Evolutionary conservation across 2,113 vertebrate genomes (phyloP).

Genomic region (Alectura lathami): DNA sequence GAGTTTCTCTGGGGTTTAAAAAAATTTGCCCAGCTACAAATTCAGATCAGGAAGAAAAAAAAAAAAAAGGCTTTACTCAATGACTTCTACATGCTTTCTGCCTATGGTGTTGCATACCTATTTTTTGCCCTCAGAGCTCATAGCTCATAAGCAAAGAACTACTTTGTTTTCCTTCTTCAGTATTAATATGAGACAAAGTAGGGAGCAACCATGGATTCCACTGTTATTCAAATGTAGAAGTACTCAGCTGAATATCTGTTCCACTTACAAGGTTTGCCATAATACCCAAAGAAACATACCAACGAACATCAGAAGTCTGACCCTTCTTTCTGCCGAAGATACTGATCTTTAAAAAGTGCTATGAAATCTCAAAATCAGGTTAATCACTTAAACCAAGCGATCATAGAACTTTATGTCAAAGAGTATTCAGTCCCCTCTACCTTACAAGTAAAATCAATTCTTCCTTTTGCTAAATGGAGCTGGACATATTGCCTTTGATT

Average conservation of each 20-base stretch:
- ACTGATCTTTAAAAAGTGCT: background rate
- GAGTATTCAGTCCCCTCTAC: background rate
- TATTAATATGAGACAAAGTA: background rate
- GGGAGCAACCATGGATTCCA: background rate
- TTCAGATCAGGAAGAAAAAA: background rate
- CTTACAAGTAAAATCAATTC: background rate
- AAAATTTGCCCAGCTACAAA: background rate
- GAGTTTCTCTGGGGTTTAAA: background rate
- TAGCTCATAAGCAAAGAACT: background rate
- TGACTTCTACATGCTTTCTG: background rate
- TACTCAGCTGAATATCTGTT: background rate
- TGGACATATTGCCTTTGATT: background rate
- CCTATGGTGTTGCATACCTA: background rate
- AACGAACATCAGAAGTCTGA: background rate
- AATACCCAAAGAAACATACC: background rate
- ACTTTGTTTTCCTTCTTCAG: background rate
- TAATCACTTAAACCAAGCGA: background rate
- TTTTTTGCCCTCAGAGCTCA: background rate
- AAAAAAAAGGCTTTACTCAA: background rate
- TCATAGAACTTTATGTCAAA: background rate
- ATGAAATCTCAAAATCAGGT: background rate
- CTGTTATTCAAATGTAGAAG: background rate
- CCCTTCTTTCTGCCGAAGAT: background rate
- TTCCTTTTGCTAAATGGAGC: background rate
- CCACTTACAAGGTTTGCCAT: background rate